These are phyloP conservation scores for Palythoa grandis DNA, from an alignment of 92 coral and sea anemone genomes.

Conservation along the genomic window DNA sequence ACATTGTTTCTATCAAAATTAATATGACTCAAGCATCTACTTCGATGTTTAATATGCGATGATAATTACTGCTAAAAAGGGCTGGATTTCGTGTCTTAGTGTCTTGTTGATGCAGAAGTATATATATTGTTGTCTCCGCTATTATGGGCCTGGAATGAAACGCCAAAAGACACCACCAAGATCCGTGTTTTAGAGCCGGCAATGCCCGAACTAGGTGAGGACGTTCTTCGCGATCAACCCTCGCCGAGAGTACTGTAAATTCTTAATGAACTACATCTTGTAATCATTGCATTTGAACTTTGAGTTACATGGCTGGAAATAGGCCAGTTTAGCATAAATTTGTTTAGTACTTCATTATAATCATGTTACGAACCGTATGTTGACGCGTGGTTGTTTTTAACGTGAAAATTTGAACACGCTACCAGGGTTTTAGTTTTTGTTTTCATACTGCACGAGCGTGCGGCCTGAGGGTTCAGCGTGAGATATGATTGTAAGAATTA, in stretches of 20 bases:
- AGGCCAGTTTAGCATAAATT: background rate
- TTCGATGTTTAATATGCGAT: slow-evolving; percentile 35
- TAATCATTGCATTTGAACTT: slow-evolving; percentile 39
- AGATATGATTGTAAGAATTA: background rate
- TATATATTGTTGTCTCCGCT: background rate
- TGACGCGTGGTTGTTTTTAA: background rate
- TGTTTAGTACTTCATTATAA: background rate
- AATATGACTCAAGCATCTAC: slow-evolving; percentile 18
- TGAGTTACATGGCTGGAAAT: slow-evolving; percentile 20
- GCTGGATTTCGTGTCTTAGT: background rate
- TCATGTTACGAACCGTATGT: background rate
- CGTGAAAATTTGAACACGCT: background rate
- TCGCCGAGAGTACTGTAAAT: slow-evolving; percentile 24
- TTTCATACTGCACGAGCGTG: background rate
- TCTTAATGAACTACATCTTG: slow-evolving; percentile 42
- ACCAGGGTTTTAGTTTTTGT: slow-evolving; percentile 6
- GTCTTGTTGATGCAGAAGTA: background rate
- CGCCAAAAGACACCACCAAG: slow-evolving; percentile 7
- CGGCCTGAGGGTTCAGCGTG: background rate
- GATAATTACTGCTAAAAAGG: slow-evolving; percentile 7
- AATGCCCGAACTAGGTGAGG: slow-evolving; percentile 46
- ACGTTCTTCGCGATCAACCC: slow-evolving; percentile 11
- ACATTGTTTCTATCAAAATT: slow-evolving; percentile 12
- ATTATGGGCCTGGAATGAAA: slow-evolving; percentile 24
- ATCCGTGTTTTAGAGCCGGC: slow-evolving; percentile 29